phyloP scores from a whole-genome alignment of 2,113 vertebrate species.

The Scomber colias region DNA sequence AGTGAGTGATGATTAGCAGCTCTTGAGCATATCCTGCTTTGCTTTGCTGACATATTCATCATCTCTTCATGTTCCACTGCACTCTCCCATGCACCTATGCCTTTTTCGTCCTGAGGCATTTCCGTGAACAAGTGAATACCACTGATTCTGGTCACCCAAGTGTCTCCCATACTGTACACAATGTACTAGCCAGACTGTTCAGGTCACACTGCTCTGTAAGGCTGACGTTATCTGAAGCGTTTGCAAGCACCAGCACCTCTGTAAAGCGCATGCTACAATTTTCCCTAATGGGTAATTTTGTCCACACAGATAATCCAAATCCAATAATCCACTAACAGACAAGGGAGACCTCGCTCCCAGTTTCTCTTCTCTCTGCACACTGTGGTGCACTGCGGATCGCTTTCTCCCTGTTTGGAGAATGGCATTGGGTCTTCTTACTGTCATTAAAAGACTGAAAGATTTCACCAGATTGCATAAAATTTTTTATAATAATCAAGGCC shows the following conservation, averaged over 20 bases:
- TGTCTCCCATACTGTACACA: not conserved
- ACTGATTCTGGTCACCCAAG: slow-evolving; percentile 6
- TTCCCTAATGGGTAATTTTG: slow-evolving; percentile 58
- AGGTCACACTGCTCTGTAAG: not conserved
- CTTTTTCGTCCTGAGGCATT: not conserved
- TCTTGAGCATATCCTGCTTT: slow-evolving; percentile 24
- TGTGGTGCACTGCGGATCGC: not conserved
- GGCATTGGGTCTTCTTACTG: too few relatives aligned
- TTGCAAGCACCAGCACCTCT: not conserved
- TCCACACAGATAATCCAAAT: slow-evolving; percentile 63
- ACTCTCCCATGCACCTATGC: not conserved
- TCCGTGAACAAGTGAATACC: slow-evolving; percentile 10
- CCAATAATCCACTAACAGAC: slow-evolving; percentile 63
- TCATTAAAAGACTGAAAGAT: not conserved
- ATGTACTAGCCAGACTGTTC: slow-evolving; percentile 4
- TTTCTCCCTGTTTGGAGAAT: not conserved
- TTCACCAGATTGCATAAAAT: too few relatives aligned
- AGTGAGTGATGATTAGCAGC: slow-evolving; percentile 55
- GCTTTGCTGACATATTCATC: slow-evolving; percentile 34
- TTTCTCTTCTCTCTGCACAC: slow-evolving; percentile 7
- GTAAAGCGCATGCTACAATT: slow-evolving; percentile 25
- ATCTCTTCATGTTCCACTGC: slow-evolving; percentile 13
- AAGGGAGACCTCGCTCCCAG: slow-evolving; percentile 14
- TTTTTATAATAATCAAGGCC: too few relatives aligned
- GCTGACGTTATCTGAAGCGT: not conserved